Evolutionary conservation across 2,888 invertebrate species (phyloP).

Genomic region (Hyposoter dolosus): DNA sequence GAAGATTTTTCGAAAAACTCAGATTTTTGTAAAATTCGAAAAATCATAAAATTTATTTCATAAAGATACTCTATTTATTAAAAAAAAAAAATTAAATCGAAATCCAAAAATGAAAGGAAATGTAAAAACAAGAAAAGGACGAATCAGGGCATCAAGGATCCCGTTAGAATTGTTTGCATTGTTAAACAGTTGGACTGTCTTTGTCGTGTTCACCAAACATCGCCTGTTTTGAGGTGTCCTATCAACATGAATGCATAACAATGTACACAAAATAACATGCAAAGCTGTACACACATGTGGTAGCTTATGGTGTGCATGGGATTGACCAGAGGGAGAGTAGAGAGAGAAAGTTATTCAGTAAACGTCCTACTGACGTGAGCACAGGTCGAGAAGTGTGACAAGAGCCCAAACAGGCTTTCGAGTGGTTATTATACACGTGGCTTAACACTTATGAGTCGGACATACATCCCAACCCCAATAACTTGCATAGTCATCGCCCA

Average conservation of each 20-base stretch:
- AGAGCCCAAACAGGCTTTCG: slow-evolving; percentile 73
- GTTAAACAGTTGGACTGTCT: slow-evolving; percentile 70
- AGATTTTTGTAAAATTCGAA: too few relatives aligned
- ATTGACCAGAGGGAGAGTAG: neutral
- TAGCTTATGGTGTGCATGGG: slow-evolving; percentile 22
- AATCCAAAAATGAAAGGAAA: neutral
- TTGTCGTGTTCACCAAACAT: slow-evolving; percentile 51
- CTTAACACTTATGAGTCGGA: slow-evolving; percentile 53
- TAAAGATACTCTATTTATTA: too few relatives aligned
- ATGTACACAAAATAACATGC: slow-evolving; percentile 1
- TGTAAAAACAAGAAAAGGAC: neutral
- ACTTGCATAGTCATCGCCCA: slow-evolving; percentile 56
- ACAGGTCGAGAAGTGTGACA: slow-evolving; percentile 61
- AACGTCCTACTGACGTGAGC: neutral
- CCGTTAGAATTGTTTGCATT: slow-evolving; percentile 70
- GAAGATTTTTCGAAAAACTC: too few relatives aligned
- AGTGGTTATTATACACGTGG: slow-evolving; percentile 74
- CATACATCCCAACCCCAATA: slow-evolving; percentile 68
- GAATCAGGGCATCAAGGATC: slow-evolving; percentile 41
- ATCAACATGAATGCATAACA: slow-evolving; percentile 38
- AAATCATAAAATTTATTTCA: too few relatives aligned
- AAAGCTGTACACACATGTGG: slow-evolving; percentile 6
- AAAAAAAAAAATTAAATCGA: neutral
- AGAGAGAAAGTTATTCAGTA: slow-evolving; percentile 1
- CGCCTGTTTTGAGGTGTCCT: slow-evolving; percentile 28